Percentiles rank a stretch among this genome's conserved stretches.
phyloP scores from a whole-genome alignment of 2,888 invertebrate species.

The Pristionchus maxplancki region DNA sequence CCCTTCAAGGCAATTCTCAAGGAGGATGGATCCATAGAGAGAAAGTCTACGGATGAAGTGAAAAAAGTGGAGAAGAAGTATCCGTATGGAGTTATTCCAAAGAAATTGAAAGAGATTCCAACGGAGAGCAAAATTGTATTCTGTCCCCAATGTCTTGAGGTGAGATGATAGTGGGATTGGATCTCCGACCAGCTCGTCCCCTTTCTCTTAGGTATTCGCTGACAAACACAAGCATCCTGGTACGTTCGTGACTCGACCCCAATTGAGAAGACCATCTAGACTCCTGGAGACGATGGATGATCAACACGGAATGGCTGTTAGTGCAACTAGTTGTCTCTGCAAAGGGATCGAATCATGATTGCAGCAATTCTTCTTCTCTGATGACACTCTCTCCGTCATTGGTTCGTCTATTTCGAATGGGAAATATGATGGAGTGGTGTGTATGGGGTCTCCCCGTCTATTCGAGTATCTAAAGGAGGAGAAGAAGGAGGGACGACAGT shows the following conservation, averaged over 20 bases:
- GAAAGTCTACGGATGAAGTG: conserved; percentile 22
- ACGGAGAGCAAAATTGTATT: conserved; percentile 58
- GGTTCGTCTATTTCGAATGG: conserved; percentile 57
- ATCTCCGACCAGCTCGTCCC: too few relatives aligned
- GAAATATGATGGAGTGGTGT: conserved; percentile 68
- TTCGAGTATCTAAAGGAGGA: conserved; percentile 59
- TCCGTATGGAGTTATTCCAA: conserved; percentile 45
- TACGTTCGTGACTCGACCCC: conserved; percentile 56
- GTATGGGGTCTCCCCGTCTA: conserved; percentile 69
- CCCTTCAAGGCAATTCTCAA: conserved; percentile 52
- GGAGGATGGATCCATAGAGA: conserved; percentile 24
- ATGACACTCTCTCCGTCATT: conserved; percentile 67
- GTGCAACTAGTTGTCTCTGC: too few relatives aligned
- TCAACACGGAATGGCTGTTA: conserved; percentile 70
- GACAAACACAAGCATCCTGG: conserved; percentile 64
- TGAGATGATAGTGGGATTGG: background rate
- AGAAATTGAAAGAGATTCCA: conserved; percentile 57
- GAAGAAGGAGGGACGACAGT: conserved; percentile 55
- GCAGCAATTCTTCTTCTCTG: conserved; percentile 74
- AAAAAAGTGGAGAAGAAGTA: conserved; percentile 22
- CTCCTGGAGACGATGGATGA: conserved; percentile 63
- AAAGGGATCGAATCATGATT: background rate
- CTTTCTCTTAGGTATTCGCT: conserved; percentile 60
- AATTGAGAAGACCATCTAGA: conserved; percentile 59
- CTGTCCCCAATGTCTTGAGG: conserved; percentile 61